Conservation (phyloP, 23 tunicate species). For the Styela clava region DNA sequence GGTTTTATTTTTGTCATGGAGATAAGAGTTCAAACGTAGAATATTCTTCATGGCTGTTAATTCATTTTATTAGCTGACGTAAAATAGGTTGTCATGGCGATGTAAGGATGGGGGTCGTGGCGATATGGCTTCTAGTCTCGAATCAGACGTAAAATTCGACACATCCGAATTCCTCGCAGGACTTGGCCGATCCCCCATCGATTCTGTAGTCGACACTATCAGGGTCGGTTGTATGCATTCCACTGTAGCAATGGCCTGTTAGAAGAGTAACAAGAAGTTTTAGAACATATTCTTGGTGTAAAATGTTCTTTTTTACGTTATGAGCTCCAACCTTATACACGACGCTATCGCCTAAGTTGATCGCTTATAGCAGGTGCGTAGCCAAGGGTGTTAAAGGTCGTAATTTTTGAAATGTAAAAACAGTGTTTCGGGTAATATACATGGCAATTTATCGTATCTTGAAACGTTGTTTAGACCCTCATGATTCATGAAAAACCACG, state of each 20-base stretch:
- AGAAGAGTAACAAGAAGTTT: not conserved
- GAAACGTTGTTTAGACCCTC: too few species aligned
- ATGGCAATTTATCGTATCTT: too few species aligned
- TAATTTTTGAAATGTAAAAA: too few species aligned
- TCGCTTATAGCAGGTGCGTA: too few species aligned
- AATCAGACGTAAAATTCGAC: slow-evolving; percentile 93
- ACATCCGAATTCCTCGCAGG: slow-evolving; percentile 96
- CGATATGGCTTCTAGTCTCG: not conserved
- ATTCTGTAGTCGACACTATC: slow-evolving; percentile 57
- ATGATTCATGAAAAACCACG: too few species aligned
- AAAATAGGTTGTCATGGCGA: not conserved
- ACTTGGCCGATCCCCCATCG: slow-evolving; percentile 79
- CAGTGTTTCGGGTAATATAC: too few species aligned
- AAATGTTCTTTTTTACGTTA: not conserved
- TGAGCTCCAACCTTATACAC: too few species aligned
- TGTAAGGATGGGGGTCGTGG: not conserved
- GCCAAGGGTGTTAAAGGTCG: too few species aligned
- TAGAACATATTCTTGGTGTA: not conserved
- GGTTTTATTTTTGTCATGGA: too few species aligned
- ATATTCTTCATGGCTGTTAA: not conserved
- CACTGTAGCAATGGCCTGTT: slow-evolving; percentile 95
- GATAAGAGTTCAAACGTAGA: too few species aligned
- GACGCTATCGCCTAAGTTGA: too few species aligned
- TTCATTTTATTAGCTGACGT: not conserved
- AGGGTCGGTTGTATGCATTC: slow-evolving; percentile 91